phyloP scores from a whole-genome alignment of 2,113 vertebrate genomes.

The Suricata suricatta region DNA sequence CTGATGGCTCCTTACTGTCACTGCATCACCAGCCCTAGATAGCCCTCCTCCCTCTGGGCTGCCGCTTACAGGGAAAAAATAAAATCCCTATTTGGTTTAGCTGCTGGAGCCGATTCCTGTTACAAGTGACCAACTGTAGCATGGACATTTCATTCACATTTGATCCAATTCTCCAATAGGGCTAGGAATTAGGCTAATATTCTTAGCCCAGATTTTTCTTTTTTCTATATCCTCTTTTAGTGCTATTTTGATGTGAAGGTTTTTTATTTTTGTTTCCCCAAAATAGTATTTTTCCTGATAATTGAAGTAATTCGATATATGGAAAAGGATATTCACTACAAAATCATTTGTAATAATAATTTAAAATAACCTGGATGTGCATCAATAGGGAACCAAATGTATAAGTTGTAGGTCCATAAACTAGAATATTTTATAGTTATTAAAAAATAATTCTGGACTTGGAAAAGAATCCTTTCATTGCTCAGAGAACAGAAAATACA shows the following conservation, averaged over 20 bases:
- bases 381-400: neutral
- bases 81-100: neutral
- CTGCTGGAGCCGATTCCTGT: neutral
- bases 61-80: neutral
- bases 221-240: neutral
- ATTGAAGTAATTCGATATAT: neutral
- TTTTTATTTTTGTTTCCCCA: neutral
- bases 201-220: neutral
- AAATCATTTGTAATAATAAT: neutral
- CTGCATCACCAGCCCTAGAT: rapidly evolving
- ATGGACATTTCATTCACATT: neutral
- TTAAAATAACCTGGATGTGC: neutral
- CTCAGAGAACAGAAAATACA: neutral
- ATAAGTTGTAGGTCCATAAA: neutral
- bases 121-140: neutral
- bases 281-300: neutral
- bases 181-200: neutral
- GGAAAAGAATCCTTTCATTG: neutral
- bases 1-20: neutral
- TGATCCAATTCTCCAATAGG: neutral
- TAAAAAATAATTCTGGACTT: neutral
- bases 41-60: neutral
- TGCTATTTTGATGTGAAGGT: neutral
- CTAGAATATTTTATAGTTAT: neutral
- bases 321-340: neutral